Evolutionary conservation across 1,140 invertebrate species (phyloP).

Genomic region (Drosophila lacertosa): DNA sequence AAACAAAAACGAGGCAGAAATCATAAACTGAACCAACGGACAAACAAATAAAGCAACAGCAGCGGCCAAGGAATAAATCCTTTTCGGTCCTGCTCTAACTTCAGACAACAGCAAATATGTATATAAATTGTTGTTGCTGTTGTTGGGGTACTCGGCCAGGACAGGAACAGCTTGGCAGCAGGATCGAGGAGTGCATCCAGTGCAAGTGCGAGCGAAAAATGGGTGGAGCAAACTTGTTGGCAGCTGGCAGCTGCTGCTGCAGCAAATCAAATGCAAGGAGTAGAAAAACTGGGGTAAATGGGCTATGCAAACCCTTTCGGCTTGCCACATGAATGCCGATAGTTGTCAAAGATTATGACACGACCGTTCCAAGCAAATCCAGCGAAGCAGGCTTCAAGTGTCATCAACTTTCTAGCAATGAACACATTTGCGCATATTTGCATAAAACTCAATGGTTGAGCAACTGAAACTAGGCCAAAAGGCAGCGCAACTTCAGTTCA

Average conservation of each 20-base stretch:
- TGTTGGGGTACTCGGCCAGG: background rate
- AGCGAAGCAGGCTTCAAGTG: background rate
- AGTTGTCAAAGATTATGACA: conserved; percentile 82
- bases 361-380: conserved; percentile 59
- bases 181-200: background rate
- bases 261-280: conserved; percentile 66
- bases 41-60: conserved; percentile 32
- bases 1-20: conserved; percentile 25
- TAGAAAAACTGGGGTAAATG: background rate
- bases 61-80: conserved; percentile 13
- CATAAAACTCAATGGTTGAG: conserved; percentile 71
- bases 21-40: conserved; percentile 42
- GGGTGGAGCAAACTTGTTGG: background rate
- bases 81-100: background rate
- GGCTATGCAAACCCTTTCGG: conserved; percentile 22
- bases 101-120: conserved; percentile 16
- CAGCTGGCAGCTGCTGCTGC: conserved; percentile 48
- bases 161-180: background rate
- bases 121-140: conserved; percentile 7
- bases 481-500: conserved; percentile 33
- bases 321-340: conserved; percentile 75
- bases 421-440: conserved; percentile 81
- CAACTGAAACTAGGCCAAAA: conserved; percentile 48
- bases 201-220: conserved; percentile 15
- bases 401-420: conserved; percentile 73